These are phyloP conservation scores for Chaetops frenatus DNA, from an alignment of 2,113 vertebrate genomes.

Conservation along the genomic window DNA sequence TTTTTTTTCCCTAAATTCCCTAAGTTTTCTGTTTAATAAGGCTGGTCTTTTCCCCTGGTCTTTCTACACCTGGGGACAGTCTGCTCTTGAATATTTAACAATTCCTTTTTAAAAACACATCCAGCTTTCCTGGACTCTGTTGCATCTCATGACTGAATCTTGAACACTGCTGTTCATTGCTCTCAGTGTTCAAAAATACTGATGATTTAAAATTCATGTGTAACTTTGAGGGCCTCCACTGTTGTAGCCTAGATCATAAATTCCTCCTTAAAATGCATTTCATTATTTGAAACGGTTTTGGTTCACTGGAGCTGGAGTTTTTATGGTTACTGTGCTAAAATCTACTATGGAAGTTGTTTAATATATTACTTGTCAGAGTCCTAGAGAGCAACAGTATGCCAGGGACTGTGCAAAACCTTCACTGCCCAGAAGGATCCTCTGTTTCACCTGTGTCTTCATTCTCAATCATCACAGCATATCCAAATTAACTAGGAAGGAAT, in stretches of 20 bases:
- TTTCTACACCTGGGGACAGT: background rate
- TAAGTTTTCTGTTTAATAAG: background rate
- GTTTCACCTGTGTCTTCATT: background rate
- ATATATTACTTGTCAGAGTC: constrained; percentile 42
- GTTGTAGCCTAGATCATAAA: background rate
- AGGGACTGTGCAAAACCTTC: background rate
- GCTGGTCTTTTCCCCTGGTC: background rate
- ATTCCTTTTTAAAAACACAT: background rate
- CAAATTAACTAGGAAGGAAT: background rate
- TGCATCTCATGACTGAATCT: background rate
- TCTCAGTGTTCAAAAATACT: background rate
- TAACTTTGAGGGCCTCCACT: background rate
- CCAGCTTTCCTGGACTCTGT: background rate
- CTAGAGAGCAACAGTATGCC: background rate
- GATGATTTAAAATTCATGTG: background rate
- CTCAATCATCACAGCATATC: background rate
- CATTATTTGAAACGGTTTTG: constrained; percentile 18
- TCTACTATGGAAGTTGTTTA: constrained; percentile 51
- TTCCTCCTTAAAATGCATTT: constrained; percentile 1
- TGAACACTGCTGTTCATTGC: background rate
- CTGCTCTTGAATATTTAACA: background rate
- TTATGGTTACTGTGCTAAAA: constrained; percentile 42
- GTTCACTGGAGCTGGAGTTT: constrained; percentile 60
- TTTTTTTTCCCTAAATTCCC: background rate
- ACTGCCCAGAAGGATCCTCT: background rate